Conservation (phyloP, 2,888 invertebrate species). For the Drosophila neotestacea region DNA sequence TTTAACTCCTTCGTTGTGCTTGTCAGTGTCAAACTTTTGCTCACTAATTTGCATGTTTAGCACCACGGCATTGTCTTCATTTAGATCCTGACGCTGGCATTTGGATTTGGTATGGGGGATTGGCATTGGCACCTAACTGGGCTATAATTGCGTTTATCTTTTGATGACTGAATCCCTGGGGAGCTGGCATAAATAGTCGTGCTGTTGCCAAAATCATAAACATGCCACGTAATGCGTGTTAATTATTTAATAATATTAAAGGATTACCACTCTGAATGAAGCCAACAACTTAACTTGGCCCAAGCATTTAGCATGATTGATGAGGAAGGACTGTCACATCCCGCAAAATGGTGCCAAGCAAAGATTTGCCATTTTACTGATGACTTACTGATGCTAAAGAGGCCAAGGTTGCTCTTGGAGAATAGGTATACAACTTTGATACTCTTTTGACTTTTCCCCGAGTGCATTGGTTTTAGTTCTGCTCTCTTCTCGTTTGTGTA, state of each 20-base stretch:
- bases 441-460: slow-evolving; percentile 31
- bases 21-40: slow-evolving; percentile 62
- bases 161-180: slow-evolving; percentile 70
- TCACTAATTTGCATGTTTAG: slow-evolving; percentile 78
- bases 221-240: slow-evolving; percentile 72
- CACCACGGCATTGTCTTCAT: slow-evolving; percentile 68
- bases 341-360: slow-evolving; percentile 25
- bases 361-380: slow-evolving; percentile 49
- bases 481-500: neutral
- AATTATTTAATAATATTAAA: slow-evolving; percentile 79
- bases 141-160: slow-evolving; percentile 77
- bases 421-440: slow-evolving; percentile 1
- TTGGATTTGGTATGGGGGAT: neutral
- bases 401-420: slow-evolving; percentile 42
- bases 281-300: slow-evolving; percentile 18
- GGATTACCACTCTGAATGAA: slow-evolving; percentile 60
- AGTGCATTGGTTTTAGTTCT: slow-evolving; percentile 49
- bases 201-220: slow-evolving; percentile 60
- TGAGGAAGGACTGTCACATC: slow-evolving; percentile 29
- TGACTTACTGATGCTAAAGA: slow-evolving; percentile 24
- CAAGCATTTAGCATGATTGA: slow-evolving; percentile 51
- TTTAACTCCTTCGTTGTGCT: slow-evolving; percentile 70
- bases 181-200: slow-evolving; percentile 46
- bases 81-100: slow-evolving; percentile 20
- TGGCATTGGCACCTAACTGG: slow-evolving; percentile 52